Conservation (phyloP, 2,888 invertebrate genomes). For the Agrotis puta region DNA sequence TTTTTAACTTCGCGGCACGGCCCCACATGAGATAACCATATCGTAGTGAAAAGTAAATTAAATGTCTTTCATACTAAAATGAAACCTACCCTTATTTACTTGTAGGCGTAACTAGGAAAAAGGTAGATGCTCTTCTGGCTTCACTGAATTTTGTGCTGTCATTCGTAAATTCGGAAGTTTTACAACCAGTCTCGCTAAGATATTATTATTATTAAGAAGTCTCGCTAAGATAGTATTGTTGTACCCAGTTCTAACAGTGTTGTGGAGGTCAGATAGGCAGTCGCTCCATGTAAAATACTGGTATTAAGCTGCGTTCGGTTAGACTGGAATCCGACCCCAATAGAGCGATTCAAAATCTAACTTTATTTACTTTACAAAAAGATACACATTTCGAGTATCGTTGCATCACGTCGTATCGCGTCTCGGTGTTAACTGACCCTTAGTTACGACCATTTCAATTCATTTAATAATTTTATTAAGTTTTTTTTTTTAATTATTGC, state of each 20-base stretch:
- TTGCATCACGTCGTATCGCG: too few species aligned
- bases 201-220: too few species aligned
- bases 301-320: too few species aligned
- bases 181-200: too few species aligned
- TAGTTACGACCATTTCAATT: not conserved
- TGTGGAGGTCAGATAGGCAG: too few species aligned
- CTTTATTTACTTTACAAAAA: too few species aligned
- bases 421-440: not conserved
- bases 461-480: not conserved
- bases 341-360: too few species aligned
- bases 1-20: not conserved
- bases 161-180: not conserved
- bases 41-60: constrained; percentile 43
- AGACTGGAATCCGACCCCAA: too few species aligned
- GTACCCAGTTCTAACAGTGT: too few species aligned
- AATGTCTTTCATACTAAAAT: constrained; percentile 54
- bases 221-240: too few species aligned
- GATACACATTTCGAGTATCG: too few species aligned
- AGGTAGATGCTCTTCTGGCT: not conserved
- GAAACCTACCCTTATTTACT: constrained; percentile 28
- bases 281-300: too few species aligned
- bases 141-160: not conserved
- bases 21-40: not conserved
- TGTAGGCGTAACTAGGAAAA: constrained; percentile 45
- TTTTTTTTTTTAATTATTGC: constrained; percentile 17